phyloP scores from a whole-genome alignment of 2,113 vertebrate species.

The Formicarius rufipectus region DNA sequence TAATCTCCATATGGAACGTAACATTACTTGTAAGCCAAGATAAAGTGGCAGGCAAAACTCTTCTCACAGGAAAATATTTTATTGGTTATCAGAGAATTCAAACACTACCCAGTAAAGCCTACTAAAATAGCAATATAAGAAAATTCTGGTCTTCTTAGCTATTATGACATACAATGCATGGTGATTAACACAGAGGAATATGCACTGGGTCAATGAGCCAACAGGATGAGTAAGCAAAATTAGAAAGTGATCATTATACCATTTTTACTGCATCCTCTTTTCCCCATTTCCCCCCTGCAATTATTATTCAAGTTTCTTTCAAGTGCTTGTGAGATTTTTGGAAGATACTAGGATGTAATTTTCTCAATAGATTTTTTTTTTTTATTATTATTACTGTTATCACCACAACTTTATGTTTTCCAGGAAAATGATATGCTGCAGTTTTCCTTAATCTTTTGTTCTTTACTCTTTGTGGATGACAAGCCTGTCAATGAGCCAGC shows the following conservation, averaged over 20 bases:
- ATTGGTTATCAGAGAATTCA: not conserved
- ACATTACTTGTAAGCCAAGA: not conserved
- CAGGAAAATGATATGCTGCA: not conserved
- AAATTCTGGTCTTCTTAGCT: not conserved
- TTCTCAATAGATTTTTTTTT: not conserved
- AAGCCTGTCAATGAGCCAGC: not conserved
- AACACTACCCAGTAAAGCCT: not conserved
- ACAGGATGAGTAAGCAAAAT: constrained; percentile 5
- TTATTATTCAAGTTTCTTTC: constrained; percentile 6
- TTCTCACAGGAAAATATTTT: not conserved
- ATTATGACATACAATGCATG: constrained; percentile 25
- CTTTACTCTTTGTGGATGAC: not conserved
- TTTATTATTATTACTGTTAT: not conserved
- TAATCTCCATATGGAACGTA: not conserved
- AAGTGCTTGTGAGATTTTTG: not conserved
- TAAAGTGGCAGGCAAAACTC: not conserved
- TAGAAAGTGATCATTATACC: constrained; percentile 42
- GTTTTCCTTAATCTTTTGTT: not conserved
- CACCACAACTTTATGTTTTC: not conserved
- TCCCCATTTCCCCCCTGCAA: not conserved
- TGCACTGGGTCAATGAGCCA: not conserved
- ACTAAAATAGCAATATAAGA: not conserved
- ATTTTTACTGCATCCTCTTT: constrained; percentile 28
- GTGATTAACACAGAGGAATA: constrained; percentile 40
- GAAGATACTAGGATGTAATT: not conserved